These are phyloP conservation scores for Malacoctenus gilli DNA, from an alignment of 2,797 vertebrate species.

Conservation along the genomic window DNA sequence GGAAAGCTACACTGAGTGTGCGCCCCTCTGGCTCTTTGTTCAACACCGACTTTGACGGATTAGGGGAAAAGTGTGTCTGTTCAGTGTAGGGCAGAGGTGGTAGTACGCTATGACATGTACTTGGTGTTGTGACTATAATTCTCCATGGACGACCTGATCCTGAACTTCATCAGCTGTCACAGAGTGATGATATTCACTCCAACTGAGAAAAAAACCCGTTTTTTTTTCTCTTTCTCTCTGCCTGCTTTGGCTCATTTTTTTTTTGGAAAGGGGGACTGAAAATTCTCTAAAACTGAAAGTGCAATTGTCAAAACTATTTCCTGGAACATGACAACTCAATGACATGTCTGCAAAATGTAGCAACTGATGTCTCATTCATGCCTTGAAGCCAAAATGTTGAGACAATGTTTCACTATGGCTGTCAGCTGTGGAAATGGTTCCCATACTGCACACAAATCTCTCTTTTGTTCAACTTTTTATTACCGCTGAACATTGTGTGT, in stretches of 20 bases:
- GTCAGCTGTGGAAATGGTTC: too few species aligned
- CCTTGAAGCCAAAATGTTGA: too few species aligned
- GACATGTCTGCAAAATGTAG: too few species aligned
- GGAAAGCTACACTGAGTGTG: constrained; percentile 34
- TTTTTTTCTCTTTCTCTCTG: neutral
- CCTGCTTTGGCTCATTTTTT: too few species aligned
- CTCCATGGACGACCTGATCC: constrained; percentile 1
- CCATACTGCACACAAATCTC: too few species aligned
- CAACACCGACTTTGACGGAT: constrained; percentile 49
- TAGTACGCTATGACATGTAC: constrained; percentile 33
- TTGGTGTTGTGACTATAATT: constrained; percentile 4
- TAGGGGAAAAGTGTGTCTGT: constrained; percentile 59
- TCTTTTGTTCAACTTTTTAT: too few species aligned
- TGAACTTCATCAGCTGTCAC: constrained; percentile 1
- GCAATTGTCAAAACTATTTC: neutral
- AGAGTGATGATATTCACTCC: constrained; percentile 1
- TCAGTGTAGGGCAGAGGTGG: constrained; percentile 46
- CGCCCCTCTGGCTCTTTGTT: constrained; percentile 22
- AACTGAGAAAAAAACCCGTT: neutral
- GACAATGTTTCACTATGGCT: too few species aligned
- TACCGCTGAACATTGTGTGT: too few species aligned
- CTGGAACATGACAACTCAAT: neutral
- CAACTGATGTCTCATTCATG: too few species aligned
- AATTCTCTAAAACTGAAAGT: too few species aligned
- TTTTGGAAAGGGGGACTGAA: too few species aligned